phyloP scores from a whole-genome alignment of 2,888 invertebrate species.

The Euphydryas editha region DNA sequence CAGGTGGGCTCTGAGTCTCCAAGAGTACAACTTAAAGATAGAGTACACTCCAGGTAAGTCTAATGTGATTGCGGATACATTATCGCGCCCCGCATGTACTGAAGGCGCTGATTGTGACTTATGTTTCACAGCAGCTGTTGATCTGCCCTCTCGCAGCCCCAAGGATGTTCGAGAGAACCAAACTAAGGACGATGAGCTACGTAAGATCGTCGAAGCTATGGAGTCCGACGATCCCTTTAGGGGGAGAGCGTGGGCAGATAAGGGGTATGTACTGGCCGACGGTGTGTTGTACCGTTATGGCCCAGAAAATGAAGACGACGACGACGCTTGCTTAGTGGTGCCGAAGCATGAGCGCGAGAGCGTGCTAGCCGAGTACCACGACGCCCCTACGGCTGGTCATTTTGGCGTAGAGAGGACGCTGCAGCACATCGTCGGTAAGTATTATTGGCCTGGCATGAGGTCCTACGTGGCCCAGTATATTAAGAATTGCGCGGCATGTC shows the following conservation, averaged over 20 bases:
- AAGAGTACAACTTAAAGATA: not conserved
- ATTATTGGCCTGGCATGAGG: constrained; percentile 45
- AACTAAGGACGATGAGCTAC: constrained; percentile 6
- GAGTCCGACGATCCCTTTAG: constrained; percentile 36
- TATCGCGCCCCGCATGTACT: constrained; percentile 4
- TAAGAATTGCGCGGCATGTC: constrained; percentile 34
- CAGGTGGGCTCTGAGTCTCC: constrained; percentile 11
- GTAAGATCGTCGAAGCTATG: constrained; percentile 37
- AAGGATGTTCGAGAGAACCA: constrained; percentile 1
- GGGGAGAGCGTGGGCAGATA: not conserved
- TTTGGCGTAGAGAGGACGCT: constrained; percentile 11
- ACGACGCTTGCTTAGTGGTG: constrained; percentile 2
- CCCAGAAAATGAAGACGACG: not conserved
- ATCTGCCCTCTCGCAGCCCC: constrained; percentile 6
- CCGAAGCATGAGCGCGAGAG: not conserved
- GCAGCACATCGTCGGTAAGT: not conserved
- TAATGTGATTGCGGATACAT: constrained; percentile 2
- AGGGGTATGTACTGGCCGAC: constrained; percentile 8
- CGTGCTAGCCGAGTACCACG: constrained; percentile 18
- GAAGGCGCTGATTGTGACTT: constrained; percentile 3
- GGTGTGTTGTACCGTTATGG: constrained; percentile 4
- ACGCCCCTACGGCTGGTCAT: constrained; percentile 35
- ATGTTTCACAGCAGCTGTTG: constrained; percentile 6
- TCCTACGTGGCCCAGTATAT: constrained; percentile 40
- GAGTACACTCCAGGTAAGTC: constrained; percentile 9